Base-by-base conservation (phyloP, 2,113 vertebrate species). In the Ptychochromis oligacanthus region DNA sequence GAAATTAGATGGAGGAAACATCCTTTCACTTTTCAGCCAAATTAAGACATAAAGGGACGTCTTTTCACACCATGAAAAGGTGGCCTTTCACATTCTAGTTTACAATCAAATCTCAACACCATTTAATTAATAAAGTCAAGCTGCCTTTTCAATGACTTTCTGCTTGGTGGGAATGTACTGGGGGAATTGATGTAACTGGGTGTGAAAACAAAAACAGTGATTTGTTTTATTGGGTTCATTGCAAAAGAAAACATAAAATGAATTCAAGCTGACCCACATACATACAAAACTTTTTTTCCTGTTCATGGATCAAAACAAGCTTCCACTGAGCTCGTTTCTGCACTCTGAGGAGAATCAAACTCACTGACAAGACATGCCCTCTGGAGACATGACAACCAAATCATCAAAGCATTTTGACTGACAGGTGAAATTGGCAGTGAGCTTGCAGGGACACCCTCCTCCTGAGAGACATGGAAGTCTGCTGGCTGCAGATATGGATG, bases 401-500 rank as follows among this genome's bases (percentile, higher is more conserved):
- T 88, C 87, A 77, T 24, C 74, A 14, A 13, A 74, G 59, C 40
- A 5, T 22, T 87, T 62, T 91, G 84, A 92, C 36, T 88, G 91
- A 77, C 85, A 83, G 87, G 28, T 80, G 75, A 67, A 83, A 79
- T 46, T 82, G 92, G 87, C 89, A 86, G 62, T n/a, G 12, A 55
- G 87, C 88, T 89, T n/a, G 84, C 75, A 90, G 90, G 82, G 80
- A 78, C 52, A 67, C 60, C 75, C 31, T 72, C 58, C 74, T 75
- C 56, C 83, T 55, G 72, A 89, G 78, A 89, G 75, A 80, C 81
- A 9, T 0, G 18, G 87, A 38, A 40, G 87, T 88, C 87, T 91
- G 91, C 79, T 40, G 88, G 85, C 75, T 84, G 81, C 28, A 89
- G 93, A 93, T 91, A 91, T 22, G 87, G 77, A 86, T 83, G 81